Evolutionary conservation across 2,888 invertebrate genomes (phyloP).

Genomic region (Idaea biselata): DNA sequence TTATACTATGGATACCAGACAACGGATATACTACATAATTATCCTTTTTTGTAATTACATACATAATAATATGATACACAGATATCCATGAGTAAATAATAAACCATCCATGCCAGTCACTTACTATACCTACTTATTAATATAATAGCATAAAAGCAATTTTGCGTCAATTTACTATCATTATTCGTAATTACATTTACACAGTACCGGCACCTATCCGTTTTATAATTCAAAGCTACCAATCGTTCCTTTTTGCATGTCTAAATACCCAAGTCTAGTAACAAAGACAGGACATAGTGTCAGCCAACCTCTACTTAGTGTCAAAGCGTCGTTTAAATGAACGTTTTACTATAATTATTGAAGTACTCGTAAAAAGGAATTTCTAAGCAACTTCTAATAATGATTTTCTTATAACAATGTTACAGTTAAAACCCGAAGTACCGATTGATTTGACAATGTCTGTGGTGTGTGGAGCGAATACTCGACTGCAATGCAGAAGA

Average conservation of each 20-base stretch:
- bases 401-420: background rate
- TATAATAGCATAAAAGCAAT: background rate
- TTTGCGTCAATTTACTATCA: background rate
- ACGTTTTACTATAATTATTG: background rate
- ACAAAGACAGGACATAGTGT: background rate
- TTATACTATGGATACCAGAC: no score
- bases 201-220: background rate
- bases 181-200: background rate
- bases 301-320: background rate
- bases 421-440: background rate
- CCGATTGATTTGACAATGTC: background rate
- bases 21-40: no score
- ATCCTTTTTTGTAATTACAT: no score
- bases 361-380: background rate
- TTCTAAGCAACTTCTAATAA: background rate
- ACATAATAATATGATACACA: no score
- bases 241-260: background rate
- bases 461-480: no score
- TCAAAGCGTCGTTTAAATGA: background rate
- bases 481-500: no score
- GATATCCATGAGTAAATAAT: no score
- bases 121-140: no score
- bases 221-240: background rate
- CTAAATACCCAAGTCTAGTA: background rate
- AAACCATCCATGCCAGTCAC: no score